A percentile compares a stretch with the other conserved stretches of the same genome.
phyloP scores from a whole-genome alignment of 2,888 invertebrate genomes.

The Crematogaster levior region DNA sequence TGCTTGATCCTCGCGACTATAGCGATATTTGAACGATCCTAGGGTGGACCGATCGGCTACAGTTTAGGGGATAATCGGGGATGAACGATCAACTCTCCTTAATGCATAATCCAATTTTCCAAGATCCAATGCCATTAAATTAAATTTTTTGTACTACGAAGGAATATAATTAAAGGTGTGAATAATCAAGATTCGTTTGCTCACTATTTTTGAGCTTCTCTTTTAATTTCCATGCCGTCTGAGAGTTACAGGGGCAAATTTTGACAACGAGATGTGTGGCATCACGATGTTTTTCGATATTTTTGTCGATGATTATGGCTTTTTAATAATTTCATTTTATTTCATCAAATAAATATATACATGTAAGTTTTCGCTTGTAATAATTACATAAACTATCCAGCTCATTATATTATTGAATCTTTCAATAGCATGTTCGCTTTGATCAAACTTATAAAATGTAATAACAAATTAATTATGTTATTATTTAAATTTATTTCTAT shows the following conservation, averaged over 20 bases:
- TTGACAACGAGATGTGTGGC: not conserved
- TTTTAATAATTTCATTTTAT: not conserved
- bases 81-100: not conserved
- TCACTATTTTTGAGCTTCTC: not conserved
- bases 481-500: not conserved
- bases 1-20: conserved; percentile 75
- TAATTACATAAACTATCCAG: not conserved
- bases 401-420: not conserved
- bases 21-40: conserved; percentile 64
- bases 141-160: not conserved
- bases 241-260: not conserved
- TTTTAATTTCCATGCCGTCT: not conserved
- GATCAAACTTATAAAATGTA: not conserved
- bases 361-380: not conserved
- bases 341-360: not conserved
- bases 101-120: not conserved
- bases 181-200: not conserved
- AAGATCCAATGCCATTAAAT: not conserved
- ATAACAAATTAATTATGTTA: not conserved
- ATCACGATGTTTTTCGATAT: not conserved
- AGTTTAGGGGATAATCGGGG: conserved; percentile 25
- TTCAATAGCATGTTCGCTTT: not conserved
- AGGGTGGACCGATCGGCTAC: conserved; percentile 13
- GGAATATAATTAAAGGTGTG: not conserved
- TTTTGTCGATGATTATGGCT: not conserved